Base-by-base conservation (phyloP, 2,113 vertebrate species). In the Xiphias gladius region DNA sequence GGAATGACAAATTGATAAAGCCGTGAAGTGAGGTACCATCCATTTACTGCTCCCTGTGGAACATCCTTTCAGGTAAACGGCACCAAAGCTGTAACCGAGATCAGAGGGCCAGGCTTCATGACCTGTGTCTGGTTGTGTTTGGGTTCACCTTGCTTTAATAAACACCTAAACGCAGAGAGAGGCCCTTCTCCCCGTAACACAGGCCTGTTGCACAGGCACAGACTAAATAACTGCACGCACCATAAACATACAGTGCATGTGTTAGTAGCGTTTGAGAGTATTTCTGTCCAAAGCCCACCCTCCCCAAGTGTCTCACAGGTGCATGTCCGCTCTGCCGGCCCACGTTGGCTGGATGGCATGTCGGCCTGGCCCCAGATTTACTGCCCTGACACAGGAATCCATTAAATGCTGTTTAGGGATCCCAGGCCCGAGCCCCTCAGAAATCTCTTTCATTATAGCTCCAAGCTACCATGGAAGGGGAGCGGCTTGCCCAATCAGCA, bases 351-450 rank as follows among this genome's bases (percentile, higher is more conserved):
- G 92, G 84, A 90, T 90, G 74, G 89, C 86, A 79, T 48, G 80
- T 87, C 86, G 80, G 88, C 88, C 13, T 73, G 91, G 93, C 90
- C 84, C 94, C 92, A 94, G 95, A 96, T 96, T 96, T 97, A 95
- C 91, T 63, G 82, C 91, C 93, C 91, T 95, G 94, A 94, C 96
- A 95, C 96, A 96, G 93, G 94, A 95, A 96, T 95, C 94, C 95
- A 96, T 96, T 96, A 97, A 95, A 95, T 89, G 91, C 93, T 95
- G 95, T 94, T 95, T 96, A 93, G 93, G 93, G 94, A 94, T 93
- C 90, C 86, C 84, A 88, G 94, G 86, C 93, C 94, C 83, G 94
- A 94, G 87, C 94, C 93, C 92, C 92, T 93, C 91, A 94, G 89
- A 94, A 94, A 94, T 95, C 66, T 1, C 90, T 95, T 96, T 96